Base-by-base conservation (phyloP, 2,113 vertebrate genomes). In the Arvicanthis niloticus region DNA sequence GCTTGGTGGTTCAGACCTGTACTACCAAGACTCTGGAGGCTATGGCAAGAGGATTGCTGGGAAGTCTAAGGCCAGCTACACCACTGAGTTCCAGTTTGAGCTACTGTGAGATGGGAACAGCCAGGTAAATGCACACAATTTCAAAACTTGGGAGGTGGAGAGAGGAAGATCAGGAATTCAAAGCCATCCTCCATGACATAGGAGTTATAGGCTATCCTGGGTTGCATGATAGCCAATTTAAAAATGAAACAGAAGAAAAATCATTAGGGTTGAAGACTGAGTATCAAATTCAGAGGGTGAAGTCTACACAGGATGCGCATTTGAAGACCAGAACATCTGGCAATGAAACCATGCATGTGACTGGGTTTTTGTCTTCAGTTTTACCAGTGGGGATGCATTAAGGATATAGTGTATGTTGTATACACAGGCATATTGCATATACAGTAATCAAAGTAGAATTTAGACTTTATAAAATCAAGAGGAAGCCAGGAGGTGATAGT, bases 381-480 rank as follows among this genome's bases (percentile, higher is more conserved):
- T 90, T 87, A 84, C 84, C 77, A 86, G 19, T 60, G 62, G n/a
- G 15, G 88, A 68, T 68, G 67, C 26, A 68, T 81, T 40, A 78
- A 53, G 60, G 42, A 80, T 31, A 80, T n/a, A n/a, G 48, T n/a
- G 45, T 80, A 51, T 40, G n/a, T 53, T 56, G 11, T 58, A 53
- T 48, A 91, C 15, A 19, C 3, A 58, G 58, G n/a, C 9, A 34
- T 15, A 56, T 6, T 67, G 42, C 13, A 91, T 56, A 29, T 34
- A 48, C 67, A 92, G 78, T 65, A 85, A 86, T 0, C 88, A 92
- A 94, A 78, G 37, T 40, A 22, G 67, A 37, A 67, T 94, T 90
- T 92, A 89, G 62, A 94, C 85, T 96, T 93, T 40, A 40, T 65
- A 42, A 78, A 77, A 58, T 34, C 31, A 81, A 56, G 31, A 7